Evolutionary conservation across 2,888 invertebrate genomes (phyloP).

Genomic region (Zonitis immaculata): DNA sequence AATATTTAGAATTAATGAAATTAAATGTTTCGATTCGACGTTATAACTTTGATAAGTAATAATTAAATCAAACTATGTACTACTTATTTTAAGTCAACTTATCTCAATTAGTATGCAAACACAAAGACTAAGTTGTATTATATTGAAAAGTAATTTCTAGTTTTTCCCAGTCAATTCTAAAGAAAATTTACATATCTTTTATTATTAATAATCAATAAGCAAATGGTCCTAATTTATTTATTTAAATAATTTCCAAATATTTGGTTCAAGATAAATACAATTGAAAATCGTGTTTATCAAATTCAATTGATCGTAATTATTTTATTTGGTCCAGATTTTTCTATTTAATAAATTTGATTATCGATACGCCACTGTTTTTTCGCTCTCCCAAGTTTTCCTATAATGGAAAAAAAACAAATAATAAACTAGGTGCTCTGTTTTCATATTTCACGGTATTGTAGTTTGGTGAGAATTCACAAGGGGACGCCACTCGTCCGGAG

Average conservation of each 20-base stretch:
- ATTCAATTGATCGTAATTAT: too few relatives aligned
- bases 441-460: constrained; percentile 43
- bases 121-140: too few relatives aligned
- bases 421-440: too few relatives aligned
- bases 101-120: too few relatives aligned
- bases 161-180: neutral
- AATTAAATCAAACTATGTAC: constrained; percentile 7
- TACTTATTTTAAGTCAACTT: constrained; percentile 2
- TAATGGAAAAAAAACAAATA: constrained; percentile 4
- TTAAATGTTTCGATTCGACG: neutral
- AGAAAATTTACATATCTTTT: constrained; percentile 7
- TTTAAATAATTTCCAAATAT: too few relatives aligned
- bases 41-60: neutral
- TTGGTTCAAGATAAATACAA: too few relatives aligned
- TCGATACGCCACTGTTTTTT: neutral
- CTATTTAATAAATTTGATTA: too few relatives aligned
- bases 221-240: too few relatives aligned
- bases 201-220: constrained; percentile 4
- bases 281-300: too few relatives aligned
- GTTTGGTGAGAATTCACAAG: constrained; percentile 35
- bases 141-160: neutral
- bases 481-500: constrained; percentile 32
- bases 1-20: too few relatives aligned
- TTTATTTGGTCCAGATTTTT: too few relatives aligned
- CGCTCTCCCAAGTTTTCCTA: neutral